Evolutionary conservation across 2,113 vertebrate species (phyloP).

Genomic region (Dicaeum eximium): DNA sequence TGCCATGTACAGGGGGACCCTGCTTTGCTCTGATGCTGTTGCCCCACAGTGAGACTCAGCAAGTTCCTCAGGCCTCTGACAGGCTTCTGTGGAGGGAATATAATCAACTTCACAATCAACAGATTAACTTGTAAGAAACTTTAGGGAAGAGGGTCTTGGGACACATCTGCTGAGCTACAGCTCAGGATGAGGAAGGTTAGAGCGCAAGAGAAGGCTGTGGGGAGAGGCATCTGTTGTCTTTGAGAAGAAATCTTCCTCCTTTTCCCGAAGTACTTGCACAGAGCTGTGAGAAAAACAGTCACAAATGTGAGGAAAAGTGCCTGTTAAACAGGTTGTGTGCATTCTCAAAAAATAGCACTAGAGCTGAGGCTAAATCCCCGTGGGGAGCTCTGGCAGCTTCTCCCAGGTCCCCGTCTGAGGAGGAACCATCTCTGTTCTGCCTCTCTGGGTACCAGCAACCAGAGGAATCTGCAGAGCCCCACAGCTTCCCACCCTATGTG

Average conservation of each 20-base stretch:
- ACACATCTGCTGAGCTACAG: neutral
- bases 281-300: constrained; percentile 12
- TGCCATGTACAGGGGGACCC: fast-evolving
- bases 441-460: neutral
- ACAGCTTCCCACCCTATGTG: neutral
- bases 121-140: neutral
- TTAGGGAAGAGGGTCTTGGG: neutral
- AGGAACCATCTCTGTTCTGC: neutral
- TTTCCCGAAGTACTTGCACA: neutral
- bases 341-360: neutral
- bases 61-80: neutral
- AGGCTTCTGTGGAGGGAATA: neutral
- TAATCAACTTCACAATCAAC: no score
- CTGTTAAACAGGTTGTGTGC: neutral
- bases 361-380: neutral
- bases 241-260: neutral
- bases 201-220: neutral
- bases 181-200: neutral
- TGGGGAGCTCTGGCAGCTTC: neutral
- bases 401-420: neutral
- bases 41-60: neutral
- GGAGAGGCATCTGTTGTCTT: constrained; percentile 10
- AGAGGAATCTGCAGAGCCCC: neutral
- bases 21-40: neutral
- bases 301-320: neutral